A percentile compares a stretch with the other conserved stretches of the same genome.
Evolutionary conservation across 2,113 vertebrate genomes (phyloP).

Genomic region (Polyodon spathula): DNA sequence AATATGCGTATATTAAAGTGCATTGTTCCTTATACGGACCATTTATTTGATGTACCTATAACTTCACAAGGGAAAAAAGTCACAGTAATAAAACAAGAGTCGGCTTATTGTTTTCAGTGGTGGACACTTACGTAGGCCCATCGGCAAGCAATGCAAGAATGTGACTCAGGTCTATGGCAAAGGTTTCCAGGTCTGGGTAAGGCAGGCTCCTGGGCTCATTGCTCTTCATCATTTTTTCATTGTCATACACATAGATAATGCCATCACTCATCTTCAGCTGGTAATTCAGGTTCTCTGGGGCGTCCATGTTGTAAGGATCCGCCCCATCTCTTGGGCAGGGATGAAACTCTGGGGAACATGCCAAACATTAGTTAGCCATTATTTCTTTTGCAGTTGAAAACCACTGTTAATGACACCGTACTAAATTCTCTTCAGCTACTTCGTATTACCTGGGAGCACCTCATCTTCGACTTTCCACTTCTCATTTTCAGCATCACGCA

Average conservation of each 20-base stretch:
- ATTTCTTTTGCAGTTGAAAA: background rate
- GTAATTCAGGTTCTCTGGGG: slow-evolving; percentile 79
- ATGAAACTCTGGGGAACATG: slow-evolving; percentile 56
- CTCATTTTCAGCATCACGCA: slow-evolving; percentile 53
- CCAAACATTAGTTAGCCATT: background rate
- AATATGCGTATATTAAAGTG: too few species aligned
- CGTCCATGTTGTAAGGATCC: slow-evolving; percentile 75
- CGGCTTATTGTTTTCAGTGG: too few species aligned
- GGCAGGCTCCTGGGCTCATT: slow-evolving; percentile 70
- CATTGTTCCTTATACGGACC: too few species aligned
- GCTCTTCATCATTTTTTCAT: slow-evolving; percentile 57
- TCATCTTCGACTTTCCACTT: slow-evolving; percentile 73
- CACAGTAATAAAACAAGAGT: background rate
- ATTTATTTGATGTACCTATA: too few species aligned
- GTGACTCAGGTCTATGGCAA: slow-evolving; percentile 84
- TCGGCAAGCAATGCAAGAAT: slow-evolving; percentile 88
- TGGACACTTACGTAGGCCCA: slow-evolving; percentile 75
- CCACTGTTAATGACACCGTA: background rate
- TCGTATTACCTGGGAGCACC: slow-evolving; percentile 71
- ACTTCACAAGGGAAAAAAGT: too few species aligned
- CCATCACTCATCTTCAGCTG: slow-evolving; percentile 76
- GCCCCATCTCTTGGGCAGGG: slow-evolving; percentile 63
- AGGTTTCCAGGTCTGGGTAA: slow-evolving; percentile 90
- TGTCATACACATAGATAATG: slow-evolving; percentile 76
- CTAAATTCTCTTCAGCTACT: background rate